These are phyloP conservation scores for Megalurothrips usitatus DNA, from an alignment of 2,888 invertebrate species.

Conservation along the genomic window DNA sequence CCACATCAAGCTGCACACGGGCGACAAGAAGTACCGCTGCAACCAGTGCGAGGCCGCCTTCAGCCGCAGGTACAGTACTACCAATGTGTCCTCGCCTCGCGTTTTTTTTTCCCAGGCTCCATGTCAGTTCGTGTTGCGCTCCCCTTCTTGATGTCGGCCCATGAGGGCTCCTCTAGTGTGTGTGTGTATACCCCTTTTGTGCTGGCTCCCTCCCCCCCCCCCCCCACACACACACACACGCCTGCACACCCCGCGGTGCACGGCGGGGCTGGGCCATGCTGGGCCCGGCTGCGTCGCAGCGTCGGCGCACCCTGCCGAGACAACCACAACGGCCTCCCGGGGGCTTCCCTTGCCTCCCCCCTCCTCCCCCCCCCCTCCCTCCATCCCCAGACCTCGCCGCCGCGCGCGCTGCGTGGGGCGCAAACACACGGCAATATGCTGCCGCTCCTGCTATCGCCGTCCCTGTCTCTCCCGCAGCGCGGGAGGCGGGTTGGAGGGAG, in stretches of 20 bases:
- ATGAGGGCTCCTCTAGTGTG: too few species aligned
- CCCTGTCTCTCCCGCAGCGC: background rate
- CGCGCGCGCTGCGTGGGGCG: background rate
- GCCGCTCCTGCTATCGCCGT: background rate
- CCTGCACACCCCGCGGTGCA: too few species aligned
- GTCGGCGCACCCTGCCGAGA: slow-evolving; percentile 23
- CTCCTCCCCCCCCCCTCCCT: background rate
- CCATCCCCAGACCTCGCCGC: background rate
- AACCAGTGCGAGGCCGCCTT: slow-evolving; percentile 82
- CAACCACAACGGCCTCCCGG: slow-evolving; percentile 25
- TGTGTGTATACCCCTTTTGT: too few species aligned
- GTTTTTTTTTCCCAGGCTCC: too few species aligned
- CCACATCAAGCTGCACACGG: slow-evolving; percentile 79
- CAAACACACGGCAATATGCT: background rate
- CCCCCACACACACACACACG: too few species aligned
- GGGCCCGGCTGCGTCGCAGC: background rate
- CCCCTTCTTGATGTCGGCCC: too few species aligned
- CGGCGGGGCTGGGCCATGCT: too few species aligned
- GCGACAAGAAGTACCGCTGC: slow-evolving; percentile 63
- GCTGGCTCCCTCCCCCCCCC: too few species aligned
- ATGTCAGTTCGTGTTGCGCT: too few species aligned
- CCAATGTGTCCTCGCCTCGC: too few species aligned
- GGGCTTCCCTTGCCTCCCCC: background rate
- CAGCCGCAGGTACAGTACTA: slow-evolving; percentile 69
- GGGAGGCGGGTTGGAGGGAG: background rate